Conservation (phyloP, 2,888 invertebrate genomes). For the Polydrusus cervinus region DNA sequence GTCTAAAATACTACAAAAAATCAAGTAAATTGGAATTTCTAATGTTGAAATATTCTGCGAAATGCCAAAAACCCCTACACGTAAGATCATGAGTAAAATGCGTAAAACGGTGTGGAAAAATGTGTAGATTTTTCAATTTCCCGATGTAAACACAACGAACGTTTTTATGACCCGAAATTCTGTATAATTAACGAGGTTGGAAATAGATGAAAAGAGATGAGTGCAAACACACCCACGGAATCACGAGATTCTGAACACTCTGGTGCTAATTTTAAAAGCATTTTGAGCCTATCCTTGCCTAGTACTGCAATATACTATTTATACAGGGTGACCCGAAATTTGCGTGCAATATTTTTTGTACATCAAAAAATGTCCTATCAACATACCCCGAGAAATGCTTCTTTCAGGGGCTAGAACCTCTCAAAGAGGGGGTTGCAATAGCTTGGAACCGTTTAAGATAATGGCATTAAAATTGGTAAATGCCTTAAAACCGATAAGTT, state of each 20-base stretch:
- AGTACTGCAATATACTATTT: no score
- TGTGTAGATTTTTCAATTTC: slow-evolving; percentile 13
- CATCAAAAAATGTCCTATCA: no score
- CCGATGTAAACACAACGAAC: slow-evolving; percentile 37
- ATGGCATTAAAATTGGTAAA: no score
- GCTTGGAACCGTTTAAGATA: no score
- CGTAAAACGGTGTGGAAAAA: background rate
- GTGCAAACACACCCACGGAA: slow-evolving; percentile 52
- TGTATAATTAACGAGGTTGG: slow-evolving; percentile 7
- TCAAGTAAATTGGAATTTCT: background rate
- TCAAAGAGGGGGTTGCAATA: no score
- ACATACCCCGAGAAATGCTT: no score
- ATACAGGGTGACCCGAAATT: no score
- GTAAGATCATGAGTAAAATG: background rate
- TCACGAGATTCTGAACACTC: slow-evolving; percentile 40
- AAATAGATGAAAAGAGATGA: slow-evolving; percentile 42
- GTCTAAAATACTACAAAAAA: no score
- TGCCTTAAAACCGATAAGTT: no score
- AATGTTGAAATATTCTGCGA: background rate
- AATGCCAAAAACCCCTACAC: background rate
- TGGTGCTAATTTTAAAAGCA: slow-evolving; percentile 30
- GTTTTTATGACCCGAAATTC: slow-evolving; percentile 9
- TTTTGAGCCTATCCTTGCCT: slow-evolving; percentile 26
- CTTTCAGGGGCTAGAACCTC: no score
- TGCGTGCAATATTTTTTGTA: no score